A percentile compares a stretch with the other conserved stretches of the same genome.
These are phyloP conservation scores for Argyra leucocephala DNA, from an alignment of 2,888 invertebrate species.

Conservation along the genomic window DNA sequence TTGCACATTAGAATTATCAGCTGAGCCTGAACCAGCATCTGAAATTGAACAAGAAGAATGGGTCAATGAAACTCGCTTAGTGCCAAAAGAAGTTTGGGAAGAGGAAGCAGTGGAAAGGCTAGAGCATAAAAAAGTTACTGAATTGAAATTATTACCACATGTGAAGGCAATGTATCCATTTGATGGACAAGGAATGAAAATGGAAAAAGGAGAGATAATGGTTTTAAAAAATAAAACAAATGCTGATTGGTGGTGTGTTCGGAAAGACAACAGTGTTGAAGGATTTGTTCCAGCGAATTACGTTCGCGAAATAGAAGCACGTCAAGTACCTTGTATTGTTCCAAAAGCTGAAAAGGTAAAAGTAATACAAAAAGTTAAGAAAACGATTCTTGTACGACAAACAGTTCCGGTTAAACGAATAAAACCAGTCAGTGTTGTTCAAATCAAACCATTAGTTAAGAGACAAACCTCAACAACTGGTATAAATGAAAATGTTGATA, in stretches of 20 bases:
- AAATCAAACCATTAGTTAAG: conserved; percentile 40
- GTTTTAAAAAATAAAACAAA: conserved; percentile 89
- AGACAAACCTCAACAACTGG: conserved; percentile 41
- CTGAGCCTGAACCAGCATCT: conserved; percentile 53
- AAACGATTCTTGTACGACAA: conserved; percentile 77
- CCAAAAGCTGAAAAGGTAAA: conserved; percentile 76
- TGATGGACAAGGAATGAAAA: conserved; percentile 83
- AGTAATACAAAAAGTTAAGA: conserved; percentile 76
- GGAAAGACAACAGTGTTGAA: conserved; percentile 81
- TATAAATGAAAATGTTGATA: conserved; percentile 55
- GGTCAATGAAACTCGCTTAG: conserved; percentile 68
- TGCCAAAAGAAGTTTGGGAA: conserved; percentile 87
- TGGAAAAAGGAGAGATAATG: conserved; percentile 84
- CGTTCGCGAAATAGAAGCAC: conserved; percentile 82
- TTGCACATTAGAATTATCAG: conserved; percentile 47
- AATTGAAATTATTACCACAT: conserved; percentile 79
- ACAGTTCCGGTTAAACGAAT: conserved; percentile 67
- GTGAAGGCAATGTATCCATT: conserved; percentile 81
- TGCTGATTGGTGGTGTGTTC: conserved; percentile 98
- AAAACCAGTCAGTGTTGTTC: conserved; percentile 41
- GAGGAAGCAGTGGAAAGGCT: conserved; percentile 79
- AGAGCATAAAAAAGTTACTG: conserved; percentile 76
- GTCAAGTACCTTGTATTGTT: conserved; percentile 71
- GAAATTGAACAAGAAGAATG: conserved; percentile 61
- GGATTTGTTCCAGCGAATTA: conserved; percentile 98